These are phyloP conservation scores for Pomphorhynchus laevis DNA, from an alignment of 1,140 invertebrate species.

Conservation along the genomic window DNA sequence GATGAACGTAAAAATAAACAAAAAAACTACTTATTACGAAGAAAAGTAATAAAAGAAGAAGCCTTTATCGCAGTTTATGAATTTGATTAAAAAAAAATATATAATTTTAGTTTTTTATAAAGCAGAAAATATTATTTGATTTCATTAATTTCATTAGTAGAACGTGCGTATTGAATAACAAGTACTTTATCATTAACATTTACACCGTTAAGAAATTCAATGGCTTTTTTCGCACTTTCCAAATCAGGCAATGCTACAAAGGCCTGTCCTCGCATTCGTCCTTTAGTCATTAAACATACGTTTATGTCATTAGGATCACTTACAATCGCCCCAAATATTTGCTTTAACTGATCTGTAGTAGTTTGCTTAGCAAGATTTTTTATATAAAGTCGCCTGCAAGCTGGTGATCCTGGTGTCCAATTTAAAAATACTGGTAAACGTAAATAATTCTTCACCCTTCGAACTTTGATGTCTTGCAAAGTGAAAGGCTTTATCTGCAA, in stretches of 20 bases:
- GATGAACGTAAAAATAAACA: too few relatives aligned
- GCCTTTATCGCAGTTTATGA: too few relatives aligned
- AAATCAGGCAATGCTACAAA: constrained; percentile 43
- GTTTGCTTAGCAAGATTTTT: constrained; percentile 57
- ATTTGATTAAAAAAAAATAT: too few relatives aligned
- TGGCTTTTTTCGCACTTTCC: constrained; percentile 32
- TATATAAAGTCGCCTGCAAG: constrained; percentile 39
- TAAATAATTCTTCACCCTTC: too few relatives aligned
- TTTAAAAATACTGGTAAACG: constrained; percentile 45
- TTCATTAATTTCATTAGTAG: too few relatives aligned
- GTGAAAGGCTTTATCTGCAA: constrained; percentile 10
- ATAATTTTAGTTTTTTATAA: too few relatives aligned
- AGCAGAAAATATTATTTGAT: too few relatives aligned
- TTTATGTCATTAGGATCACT: constrained; percentile 30
- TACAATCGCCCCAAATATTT: constrained; percentile 38
- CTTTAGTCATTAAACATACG: constrained; percentile 58
- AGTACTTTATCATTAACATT: constrained; percentile 50
- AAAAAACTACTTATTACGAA: too few relatives aligned
- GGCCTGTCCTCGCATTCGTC: constrained; percentile 70
- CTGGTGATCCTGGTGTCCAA: constrained; percentile 40
- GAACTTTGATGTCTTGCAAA: constrained; percentile 32
- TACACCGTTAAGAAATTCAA: constrained; percentile 51
- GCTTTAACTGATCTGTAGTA: constrained; percentile 33
- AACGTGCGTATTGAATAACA: constrained; percentile 26
- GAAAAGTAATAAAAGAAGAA: too few relatives aligned